Conservation (phyloP, 2,113 vertebrate genomes). For the Eidolon helvum region DNA sequence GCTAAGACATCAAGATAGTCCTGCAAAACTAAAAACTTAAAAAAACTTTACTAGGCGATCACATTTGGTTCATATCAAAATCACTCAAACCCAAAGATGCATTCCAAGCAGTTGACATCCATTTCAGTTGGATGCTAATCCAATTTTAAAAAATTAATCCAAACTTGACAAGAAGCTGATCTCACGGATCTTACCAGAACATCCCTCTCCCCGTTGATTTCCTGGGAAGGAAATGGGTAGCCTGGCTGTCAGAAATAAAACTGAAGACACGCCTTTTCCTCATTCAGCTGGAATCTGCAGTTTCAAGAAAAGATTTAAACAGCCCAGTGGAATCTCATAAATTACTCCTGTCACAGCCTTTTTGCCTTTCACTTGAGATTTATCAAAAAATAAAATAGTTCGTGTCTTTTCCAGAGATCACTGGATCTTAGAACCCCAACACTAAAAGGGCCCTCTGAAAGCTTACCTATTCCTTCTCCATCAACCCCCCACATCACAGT, state of each 20-base stretch:
- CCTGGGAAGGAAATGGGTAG: constrained; percentile 48
- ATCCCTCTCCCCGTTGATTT: constrained; percentile 57
- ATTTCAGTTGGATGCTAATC: constrained; percentile 82
- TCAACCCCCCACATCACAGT: not conserved
- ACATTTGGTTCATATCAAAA: constrained; percentile 85
- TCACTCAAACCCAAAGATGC: constrained; percentile 79
- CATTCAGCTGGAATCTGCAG: not conserved
- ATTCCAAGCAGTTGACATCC: constrained; percentile 83
- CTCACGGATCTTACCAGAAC: constrained; percentile 70
- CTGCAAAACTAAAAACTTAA: constrained; percentile 73
- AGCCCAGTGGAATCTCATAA: constrained; percentile 1
- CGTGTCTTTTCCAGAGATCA: not conserved
- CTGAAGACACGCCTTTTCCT: not conserved
- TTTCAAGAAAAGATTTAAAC: not conserved
- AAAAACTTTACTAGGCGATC: constrained; percentile 57
- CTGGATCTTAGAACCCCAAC: not conserved
- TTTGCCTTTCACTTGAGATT: not conserved
- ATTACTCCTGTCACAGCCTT: not conserved
- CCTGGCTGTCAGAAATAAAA: not conserved
- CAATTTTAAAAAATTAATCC: constrained; percentile 79
- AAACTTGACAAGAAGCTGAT: constrained; percentile 76
- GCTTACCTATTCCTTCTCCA: not conserved
- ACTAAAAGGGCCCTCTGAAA: not conserved
- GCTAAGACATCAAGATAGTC: constrained; percentile 38
- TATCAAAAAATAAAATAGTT: not conserved